Evolutionary conservation across 2,113 vertebrate species (phyloP).

Genomic region (Maccullochella peelii): DNA sequence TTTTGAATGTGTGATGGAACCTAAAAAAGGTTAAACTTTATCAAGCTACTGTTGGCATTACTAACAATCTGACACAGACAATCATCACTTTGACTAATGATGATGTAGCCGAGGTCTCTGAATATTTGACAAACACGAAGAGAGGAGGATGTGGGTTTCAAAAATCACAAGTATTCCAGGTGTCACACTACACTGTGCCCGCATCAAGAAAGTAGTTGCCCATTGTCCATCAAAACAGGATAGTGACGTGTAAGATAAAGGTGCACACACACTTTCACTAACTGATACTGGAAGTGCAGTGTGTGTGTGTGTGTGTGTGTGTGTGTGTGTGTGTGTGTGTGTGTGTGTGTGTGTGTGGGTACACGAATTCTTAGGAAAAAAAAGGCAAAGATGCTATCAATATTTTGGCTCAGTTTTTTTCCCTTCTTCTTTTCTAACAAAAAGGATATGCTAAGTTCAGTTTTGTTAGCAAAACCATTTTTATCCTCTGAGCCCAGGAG

Average conservation of each 20-base stretch:
- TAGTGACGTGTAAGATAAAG: constrained; percentile 48
- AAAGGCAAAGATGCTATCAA: constrained; percentile 65
- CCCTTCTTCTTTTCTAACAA: constrained; percentile 30
- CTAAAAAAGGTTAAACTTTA: constrained; percentile 29
- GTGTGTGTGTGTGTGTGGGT: neutral
- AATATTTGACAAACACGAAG: neutral
- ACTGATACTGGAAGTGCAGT: constrained; percentile 49
- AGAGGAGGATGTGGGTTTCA: neutral
- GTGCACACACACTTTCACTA: constrained; percentile 46
- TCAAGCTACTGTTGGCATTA: constrained; percentile 7
- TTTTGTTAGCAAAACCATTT: constrained; percentile 58
- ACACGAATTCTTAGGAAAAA: constrained; percentile 45
- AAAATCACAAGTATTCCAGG: constrained; percentile 50
- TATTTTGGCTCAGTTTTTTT: constrained; percentile 72
- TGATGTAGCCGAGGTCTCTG: constrained; percentile 12
- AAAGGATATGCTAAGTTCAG: constrained; percentile 61
- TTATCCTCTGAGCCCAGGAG: constrained; percentile 18
- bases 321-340: neutral
- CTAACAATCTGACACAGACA: constrained; percentile 17
- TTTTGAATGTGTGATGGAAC: constrained; percentile 26
- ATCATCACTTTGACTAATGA: constrained; percentile 2
- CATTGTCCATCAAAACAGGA: constrained; percentile 55
- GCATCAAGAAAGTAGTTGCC: constrained; percentile 42
- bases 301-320: neutral
- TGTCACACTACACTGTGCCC: constrained; percentile 45